phyloP scores from a whole-genome alignment of 2,888 invertebrate genomes.

The Ceratothoa steindachneri region DNA sequence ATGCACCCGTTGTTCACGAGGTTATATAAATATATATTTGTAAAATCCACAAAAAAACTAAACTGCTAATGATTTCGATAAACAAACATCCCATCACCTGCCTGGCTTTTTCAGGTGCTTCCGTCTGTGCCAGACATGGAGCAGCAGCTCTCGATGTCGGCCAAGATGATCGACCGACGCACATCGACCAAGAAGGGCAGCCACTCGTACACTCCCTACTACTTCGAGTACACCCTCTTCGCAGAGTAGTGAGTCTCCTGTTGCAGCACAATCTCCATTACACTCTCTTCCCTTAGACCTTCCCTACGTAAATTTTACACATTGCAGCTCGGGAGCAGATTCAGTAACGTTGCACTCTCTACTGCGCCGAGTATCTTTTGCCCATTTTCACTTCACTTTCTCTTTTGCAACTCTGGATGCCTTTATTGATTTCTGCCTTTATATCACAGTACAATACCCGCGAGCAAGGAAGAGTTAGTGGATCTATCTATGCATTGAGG shows the following conservation, averaged over 20 bases:
- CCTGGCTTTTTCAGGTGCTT: slow-evolving; percentile 57
- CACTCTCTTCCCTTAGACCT: too few species aligned
- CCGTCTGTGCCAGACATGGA: slow-evolving; percentile 57
- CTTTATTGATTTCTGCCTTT: too few species aligned
- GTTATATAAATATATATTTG: neutral
- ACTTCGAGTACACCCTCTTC: slow-evolving; percentile 83
- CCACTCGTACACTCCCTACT: slow-evolving; percentile 64
- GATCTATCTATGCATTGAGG: too few species aligned
- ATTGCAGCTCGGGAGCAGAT: slow-evolving; percentile 48
- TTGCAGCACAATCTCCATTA: neutral
- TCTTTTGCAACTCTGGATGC: too few species aligned
- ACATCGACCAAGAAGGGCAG: slow-evolving; percentile 51
- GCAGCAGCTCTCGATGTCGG: slow-evolving; percentile 61
- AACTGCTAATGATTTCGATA: too few species aligned
- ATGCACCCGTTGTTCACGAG: too few species aligned
- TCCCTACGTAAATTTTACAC: neutral
- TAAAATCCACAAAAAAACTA: too few species aligned
- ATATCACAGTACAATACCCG: too few species aligned
- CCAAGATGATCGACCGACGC: slow-evolving; percentile 55
- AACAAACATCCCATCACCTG: too few species aligned
- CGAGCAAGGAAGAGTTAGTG: too few species aligned
- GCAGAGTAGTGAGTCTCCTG: slow-evolving; percentile 78
- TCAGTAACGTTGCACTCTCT: neutral
- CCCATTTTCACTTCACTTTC: too few species aligned
- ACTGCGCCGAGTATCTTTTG: too few species aligned